Base-by-base conservation (phyloP, 1,140 invertebrate species). In the Atta cephalotes region DNA sequence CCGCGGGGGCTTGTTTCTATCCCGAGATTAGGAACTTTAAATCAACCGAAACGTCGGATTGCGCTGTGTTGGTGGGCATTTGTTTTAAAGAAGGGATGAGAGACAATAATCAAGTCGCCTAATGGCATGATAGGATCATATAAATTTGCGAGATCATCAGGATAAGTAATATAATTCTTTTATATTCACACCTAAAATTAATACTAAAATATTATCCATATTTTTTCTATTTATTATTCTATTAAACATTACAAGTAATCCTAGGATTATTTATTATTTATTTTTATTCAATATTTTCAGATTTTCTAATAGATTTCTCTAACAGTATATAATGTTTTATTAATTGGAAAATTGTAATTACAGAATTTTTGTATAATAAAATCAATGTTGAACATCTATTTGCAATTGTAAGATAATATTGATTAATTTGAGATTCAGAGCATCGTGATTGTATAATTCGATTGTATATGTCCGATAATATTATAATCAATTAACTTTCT, bases 1-100 rank as follows among this genome's bases (percentile, higher is more conserved):
- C 12, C 76, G 21, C 18, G 3, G 28, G 58, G 76, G 77, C n/a
- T 86, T 89, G 87, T 79, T 78, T 56, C 77, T 68, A 35, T 10
- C 56, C 56, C 25, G 88, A 89, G 89, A 90, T 90, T 91, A 90
- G 85, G 74, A 85, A 77, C 85, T 85, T 87, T 90, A 90, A 91
- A 90, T 90, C 90, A 90, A 90, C 56, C 77, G 70, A 85, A 87
- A 88, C 58, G 86, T 72, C 53, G 53, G 51, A 58, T 10, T 51
- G n/a, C 58, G n/a, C 39, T 60, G 82, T 86, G 25, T 66, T 65
- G 31, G 74, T 80, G 28, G 14, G 28, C 25, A 14, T 25, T 28
- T 63, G 12, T 35, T 63, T 12, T 66, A 28, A 25, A 14, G 28
- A 60, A 51, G 28, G 31, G 10, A 39, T 28, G 71, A 45, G 56